Base-by-base conservation (phyloP, 2,888 invertebrate species). In the Meandrusa payeni region DNA sequence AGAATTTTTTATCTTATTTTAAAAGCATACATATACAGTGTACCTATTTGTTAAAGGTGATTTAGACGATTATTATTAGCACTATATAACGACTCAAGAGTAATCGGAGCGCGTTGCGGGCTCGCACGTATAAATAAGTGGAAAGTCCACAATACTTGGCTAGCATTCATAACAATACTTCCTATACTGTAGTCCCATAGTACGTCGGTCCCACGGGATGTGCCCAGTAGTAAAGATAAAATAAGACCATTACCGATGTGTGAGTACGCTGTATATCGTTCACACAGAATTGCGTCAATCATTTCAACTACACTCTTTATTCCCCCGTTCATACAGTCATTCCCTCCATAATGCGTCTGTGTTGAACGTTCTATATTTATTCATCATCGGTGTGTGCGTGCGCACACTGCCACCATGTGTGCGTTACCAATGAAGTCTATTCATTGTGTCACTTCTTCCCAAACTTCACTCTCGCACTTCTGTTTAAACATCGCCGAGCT, bases 371-470 rank as follows among this genome's bases (percentile, higher is more conserved):
- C 81, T 85, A 86, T 82, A 80, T 78, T 76, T 75, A 68, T 66
- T 69, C 59, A 59, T 34, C 26, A 45, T 73, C 69, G 72, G 74
- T 76, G 79, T 71, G 75, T 64, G 65, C 69, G 68, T 64, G 61
- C 65, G 64, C 78, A 79, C 74, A 61, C 68, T 67, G 76, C 57
- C 58, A 57, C 74, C 78, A 81, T 82, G 82, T 85, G 85, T 78
- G 79, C 60, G 81, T 76, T 76, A 70, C 85, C 80, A 81, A 81
- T 82, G 79, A 76, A 78, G 76, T 77, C 76, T 78, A 77, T 77
- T 71, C 75, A 75, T 69, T 67, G 55, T 48, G 55, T 32, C 79
- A 76, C 52, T 51, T 41, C 45, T 69, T 76, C 79, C 69, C 83
- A 86, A 87, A 76, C 67, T 73, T 44, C 64, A 28, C 26, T 42